phyloP scores from a whole-genome alignment of 2,797 vertebrate genomes.

The Phalanger gymnotis region DNA sequence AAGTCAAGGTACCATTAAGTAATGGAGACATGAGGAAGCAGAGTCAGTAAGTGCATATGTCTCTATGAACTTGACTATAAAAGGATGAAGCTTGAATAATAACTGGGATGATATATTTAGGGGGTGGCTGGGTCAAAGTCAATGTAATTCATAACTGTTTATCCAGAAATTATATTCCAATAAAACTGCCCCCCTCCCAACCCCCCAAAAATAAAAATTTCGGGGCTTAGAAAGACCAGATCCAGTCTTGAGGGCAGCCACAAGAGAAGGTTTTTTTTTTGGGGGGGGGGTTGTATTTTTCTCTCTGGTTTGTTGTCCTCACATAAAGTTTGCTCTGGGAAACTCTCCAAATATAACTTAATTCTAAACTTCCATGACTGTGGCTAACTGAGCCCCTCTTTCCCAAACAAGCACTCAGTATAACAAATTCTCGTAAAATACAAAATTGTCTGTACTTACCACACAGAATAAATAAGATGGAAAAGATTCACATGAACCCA shows the following conservation, averaged over 20 bases:
- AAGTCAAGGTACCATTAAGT: neutral
- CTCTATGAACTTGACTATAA: neutral
- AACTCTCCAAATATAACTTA: neutral
- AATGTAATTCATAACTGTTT: neutral
- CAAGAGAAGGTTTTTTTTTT: neutral
- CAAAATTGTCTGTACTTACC: neutral
- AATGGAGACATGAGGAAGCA: neutral
- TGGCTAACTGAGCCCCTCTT: neutral
- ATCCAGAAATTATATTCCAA: neutral
- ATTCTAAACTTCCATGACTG: neutral
- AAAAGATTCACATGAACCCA: neutral
- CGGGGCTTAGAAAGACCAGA: neutral
- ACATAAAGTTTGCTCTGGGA: neutral
- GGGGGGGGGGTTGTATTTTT: too few species aligned
- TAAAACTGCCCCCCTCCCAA: neutral
- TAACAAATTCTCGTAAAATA: neutral
- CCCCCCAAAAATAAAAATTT: neutral
- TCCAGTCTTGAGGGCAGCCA: neutral
- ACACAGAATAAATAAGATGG: neutral
- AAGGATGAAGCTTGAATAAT: neutral
- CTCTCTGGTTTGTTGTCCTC: neutral
- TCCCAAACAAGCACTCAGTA: neutral
- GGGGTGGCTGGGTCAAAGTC: neutral
- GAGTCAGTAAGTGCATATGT: neutral
- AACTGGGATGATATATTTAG: neutral